Evolutionary conservation across 2,113 vertebrate species (phyloP), one percentile per base, ranked within the genome.

Genomic region (Phaethon lepturus): DNA sequence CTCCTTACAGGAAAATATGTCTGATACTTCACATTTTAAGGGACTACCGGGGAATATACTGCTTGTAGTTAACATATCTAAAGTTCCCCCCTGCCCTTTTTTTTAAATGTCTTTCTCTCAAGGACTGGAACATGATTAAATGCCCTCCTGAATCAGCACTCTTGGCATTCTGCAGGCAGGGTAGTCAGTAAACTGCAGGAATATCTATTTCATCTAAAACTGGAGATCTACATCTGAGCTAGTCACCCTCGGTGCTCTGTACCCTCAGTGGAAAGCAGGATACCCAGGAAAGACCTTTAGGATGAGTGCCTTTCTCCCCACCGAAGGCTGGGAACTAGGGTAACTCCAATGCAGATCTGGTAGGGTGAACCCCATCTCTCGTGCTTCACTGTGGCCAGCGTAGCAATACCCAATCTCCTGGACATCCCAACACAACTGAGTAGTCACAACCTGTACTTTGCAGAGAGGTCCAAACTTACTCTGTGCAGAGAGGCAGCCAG

Each of bases 21-120:
- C 76, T 82, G 38, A 58, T 47, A 58, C 2, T 64, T 60, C 38
- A 38, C 17, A 76, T 71, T 73, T 75, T 73, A 63, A 94, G 17
- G 16, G 64, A 75, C 8, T 72, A 26, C 4, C 10, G 12, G 16
- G n/a, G n/a, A 82, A 87, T 80, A 86, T 31, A 69, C 16, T 60
- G 24, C 8, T 72, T 60, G 13, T 28, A 67, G 13, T 40, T 71
- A 84, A 18, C 8, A 17, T 11, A 83, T 3, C 25, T 69, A 62
- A 69, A 66, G 29, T 42, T 67, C 62, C 28, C 14, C 11, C 3
- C 5, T 2, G 1, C 8, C 7, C 1, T 7, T 33, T 19, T 42
- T 88, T 66, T 28, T 7, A 9, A 42, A 77, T 6, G 10, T 31
- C n/a, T 84, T 78, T 72, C 23, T 80, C 35, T 77, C 44, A 71